Conservation (phyloP, 1,140 invertebrate species). For the Phortica variegata region DNA sequence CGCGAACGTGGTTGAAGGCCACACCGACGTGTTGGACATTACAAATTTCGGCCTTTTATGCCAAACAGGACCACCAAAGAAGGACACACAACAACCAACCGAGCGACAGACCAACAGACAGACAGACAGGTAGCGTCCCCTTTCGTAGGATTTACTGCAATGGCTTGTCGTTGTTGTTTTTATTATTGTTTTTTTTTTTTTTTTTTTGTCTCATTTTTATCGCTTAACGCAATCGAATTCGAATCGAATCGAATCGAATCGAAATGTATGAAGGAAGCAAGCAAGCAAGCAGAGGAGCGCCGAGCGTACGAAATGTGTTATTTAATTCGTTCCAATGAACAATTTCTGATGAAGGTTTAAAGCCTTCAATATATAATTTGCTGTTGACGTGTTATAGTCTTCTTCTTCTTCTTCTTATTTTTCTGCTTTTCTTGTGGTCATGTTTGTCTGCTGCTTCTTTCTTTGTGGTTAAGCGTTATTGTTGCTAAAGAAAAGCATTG, state of each 20-base stretch:
- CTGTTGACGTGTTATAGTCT: too few species aligned
- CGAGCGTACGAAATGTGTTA: conserved; percentile 20
- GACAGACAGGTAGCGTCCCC: too few species aligned
- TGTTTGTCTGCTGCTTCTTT: conserved; percentile 11
- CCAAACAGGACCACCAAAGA: conserved; percentile 31
- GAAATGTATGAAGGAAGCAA: conserved; percentile 23
- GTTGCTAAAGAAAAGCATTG: conserved; percentile 40
- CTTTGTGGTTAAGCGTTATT: conserved; percentile 30
- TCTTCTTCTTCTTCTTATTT: too few species aligned
- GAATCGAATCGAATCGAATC: too few species aligned
- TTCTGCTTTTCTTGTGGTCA: too few species aligned
- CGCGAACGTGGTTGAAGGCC: conserved; percentile 1
- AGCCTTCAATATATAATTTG: conserved; percentile 41
- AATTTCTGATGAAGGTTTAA: conserved; percentile 35
- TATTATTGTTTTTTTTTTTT: neutral
- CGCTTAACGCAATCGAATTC: conserved; percentile 30
- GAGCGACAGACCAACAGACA: too few species aligned
- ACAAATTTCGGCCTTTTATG: conserved; percentile 43
- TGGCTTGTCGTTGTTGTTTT: conserved; percentile 19
- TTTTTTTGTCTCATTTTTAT: conserved; percentile 25
- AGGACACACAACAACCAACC: conserved; percentile 4
- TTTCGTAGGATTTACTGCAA: conserved; percentile 30
- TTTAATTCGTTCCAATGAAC: conserved; percentile 44
- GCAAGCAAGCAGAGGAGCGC: conserved; percentile 20
- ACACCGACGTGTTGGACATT: conserved; percentile 44